These are phyloP conservation scores for Tor tambroides DNA, from an alignment of 2,113 vertebrate species.

Conservation along the genomic window DNA sequence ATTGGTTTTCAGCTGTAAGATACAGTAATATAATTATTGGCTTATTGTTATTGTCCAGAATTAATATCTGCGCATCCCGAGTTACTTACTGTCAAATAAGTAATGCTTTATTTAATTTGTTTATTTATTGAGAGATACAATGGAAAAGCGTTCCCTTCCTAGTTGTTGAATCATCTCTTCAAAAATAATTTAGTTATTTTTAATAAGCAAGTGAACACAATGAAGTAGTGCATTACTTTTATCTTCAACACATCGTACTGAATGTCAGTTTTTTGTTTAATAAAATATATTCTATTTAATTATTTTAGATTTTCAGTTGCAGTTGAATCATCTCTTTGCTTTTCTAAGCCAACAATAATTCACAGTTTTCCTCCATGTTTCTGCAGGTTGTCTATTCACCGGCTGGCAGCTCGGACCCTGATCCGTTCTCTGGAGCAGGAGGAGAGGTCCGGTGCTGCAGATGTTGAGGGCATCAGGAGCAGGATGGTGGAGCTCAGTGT, in stretches of 20 bases:
- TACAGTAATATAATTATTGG: too few relatives aligned
- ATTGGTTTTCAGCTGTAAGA: too few relatives aligned
- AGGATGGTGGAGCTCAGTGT: slow-evolving; percentile 75
- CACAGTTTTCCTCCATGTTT: neutral
- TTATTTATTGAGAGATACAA: neutral
- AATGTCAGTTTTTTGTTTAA: too few relatives aligned
- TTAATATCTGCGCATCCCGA: neutral
- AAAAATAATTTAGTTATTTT: too few relatives aligned
- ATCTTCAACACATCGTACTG: too few relatives aligned
- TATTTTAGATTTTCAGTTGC: too few relatives aligned
- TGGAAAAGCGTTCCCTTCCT: too few relatives aligned
- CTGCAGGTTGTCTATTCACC: slow-evolving; percentile 77
- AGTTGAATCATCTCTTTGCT: neutral
- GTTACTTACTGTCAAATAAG: neutral
- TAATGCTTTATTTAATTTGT: neutral
- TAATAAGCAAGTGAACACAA: too few relatives aligned
- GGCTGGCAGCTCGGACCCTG: slow-evolving; percentile 76
- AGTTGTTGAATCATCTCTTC: too few relatives aligned
- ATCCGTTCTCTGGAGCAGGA: slow-evolving; percentile 75
- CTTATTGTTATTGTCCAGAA: too few relatives aligned
- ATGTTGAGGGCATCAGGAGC: slow-evolving; percentile 55
- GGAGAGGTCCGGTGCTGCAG: neutral
- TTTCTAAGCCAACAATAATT: neutral
- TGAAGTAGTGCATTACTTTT: too few relatives aligned
- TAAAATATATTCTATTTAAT: neutral